Conservation (phyloP, 53 echinoderm and acorn worm species). For the Antedon mediterranea region DNA sequence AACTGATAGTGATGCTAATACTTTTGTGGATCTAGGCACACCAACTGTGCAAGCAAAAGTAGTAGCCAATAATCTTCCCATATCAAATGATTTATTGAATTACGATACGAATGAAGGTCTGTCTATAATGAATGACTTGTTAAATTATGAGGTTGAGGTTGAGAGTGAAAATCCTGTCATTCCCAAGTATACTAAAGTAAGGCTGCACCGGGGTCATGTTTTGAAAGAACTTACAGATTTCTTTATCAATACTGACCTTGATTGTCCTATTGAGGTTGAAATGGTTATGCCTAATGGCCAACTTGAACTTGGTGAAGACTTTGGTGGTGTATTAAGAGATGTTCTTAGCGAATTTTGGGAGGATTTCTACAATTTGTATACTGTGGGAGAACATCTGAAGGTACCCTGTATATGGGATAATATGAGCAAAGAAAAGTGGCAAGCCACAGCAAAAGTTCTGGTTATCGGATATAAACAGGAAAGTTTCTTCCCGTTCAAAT, state of each 20-base stretch:
- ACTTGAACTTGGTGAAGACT: conserved; percentile 4
- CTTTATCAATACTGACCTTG: conserved; percentile 5
- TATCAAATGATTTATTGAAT: too few species aligned
- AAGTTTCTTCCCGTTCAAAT: too few species aligned
- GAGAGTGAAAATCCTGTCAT: background rate
- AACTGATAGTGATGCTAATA: too few species aligned
- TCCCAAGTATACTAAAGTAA: background rate
- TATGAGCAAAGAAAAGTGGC: too few species aligned
- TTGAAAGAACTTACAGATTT: conserved; percentile 19
- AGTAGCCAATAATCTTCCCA: too few species aligned
- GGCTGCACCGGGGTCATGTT: conserved; percentile 14
- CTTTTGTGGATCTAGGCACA: conserved; percentile 14
- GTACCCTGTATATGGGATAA: too few species aligned
- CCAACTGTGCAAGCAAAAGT: conserved; percentile 15
- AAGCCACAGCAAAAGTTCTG: too few species aligned
- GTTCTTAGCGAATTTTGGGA: conserved; percentile 25
- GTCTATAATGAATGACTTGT: background rate
- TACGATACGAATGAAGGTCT: too few species aligned
- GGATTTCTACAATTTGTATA: conserved; percentile 14
- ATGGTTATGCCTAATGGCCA: conserved; percentile 15
- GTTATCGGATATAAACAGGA: too few species aligned
- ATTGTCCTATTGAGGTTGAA: conserved; percentile 4
- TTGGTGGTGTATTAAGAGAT: conserved; percentile 22
- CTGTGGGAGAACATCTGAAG: too few species aligned
- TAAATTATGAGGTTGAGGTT: background rate